Conservation (phyloP, 2,888 invertebrate genomes). For the Elmis aenea region DNA sequence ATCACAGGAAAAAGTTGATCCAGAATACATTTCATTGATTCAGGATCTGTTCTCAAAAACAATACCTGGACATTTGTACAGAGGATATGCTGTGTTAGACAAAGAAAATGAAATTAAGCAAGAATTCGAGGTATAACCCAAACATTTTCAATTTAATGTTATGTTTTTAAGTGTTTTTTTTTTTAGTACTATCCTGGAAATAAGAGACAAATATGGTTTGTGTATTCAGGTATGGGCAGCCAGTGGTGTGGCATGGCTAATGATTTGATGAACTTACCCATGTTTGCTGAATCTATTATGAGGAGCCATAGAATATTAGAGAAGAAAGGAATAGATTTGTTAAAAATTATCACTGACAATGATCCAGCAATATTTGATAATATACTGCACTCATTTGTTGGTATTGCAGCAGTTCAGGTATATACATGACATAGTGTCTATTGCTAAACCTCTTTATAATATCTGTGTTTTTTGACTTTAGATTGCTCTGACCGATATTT, state of each 20-base stretch:
- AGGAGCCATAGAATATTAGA: constrained; percentile 54
- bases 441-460: not conserved
- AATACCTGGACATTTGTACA: constrained; percentile 57
- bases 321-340: constrained; percentile 58
- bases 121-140: constrained; percentile 41
- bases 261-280: constrained; percentile 60
- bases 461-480: constrained; percentile 19
- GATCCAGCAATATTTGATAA: constrained; percentile 57
- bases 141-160: not conserved
- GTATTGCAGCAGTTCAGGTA: constrained; percentile 65
- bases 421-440: constrained; percentile 4
- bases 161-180: not conserved
- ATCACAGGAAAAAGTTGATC: constrained; percentile 48
- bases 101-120: constrained; percentile 33
- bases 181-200: constrained; percentile 41
- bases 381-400: constrained; percentile 66
- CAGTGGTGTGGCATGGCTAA: constrained; percentile 69
- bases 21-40: constrained; percentile 49
- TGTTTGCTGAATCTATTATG: constrained; percentile 60
- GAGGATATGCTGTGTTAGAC: constrained; percentile 55
- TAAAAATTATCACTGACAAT: constrained; percentile 56
- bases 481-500: constrained; percentile 52
- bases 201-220: constrained; percentile 57
- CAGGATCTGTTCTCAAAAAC: constrained; percentile 48
- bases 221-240: constrained; percentile 72